Base-by-base conservation (phyloP, 2,113 vertebrate genomes). In the Girardinichthys multiradiatus region DNA sequence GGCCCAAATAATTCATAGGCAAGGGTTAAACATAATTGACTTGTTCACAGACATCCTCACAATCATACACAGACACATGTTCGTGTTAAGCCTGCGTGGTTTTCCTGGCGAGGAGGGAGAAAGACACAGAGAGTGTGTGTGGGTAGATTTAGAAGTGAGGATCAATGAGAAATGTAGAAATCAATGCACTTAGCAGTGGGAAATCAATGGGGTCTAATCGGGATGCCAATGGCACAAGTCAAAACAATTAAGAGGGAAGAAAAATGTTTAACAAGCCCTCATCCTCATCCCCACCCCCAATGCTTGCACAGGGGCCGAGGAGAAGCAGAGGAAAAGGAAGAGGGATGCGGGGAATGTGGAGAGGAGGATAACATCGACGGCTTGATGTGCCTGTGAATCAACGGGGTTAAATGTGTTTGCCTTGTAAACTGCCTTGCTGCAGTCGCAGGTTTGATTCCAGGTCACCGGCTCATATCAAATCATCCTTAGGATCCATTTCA, bases 81-180 rank as follows among this genome's bases (percentile, higher is more conserved):
- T 67, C 68, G 27, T 24, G 68, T 35, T 79, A 63, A 7, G 76
- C 67, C 70, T 26, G 76, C 27, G 21, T 62, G 60, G 57, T 68
- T 79, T 79, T 86, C 64, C 19, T n/a, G 57, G 66, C 80, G 77
- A 74, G 82, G 86, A 76, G 79, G 68, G 77, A 82, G 70, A 84
- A 69, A 78, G 64, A 77, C 67, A 86, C 71, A 76, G 71, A 78
- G 73, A n/a, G 76, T 83, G 86, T 86, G 92, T 92, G 92, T 90
- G 92, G 95, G 95, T 95, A 96, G 96, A 97, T 97, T 97, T 97
- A 97, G 95, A 96, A 95, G 95, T 74, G 31, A 75, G 94, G 96
- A 97, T 97, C 96, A 96, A 97, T 97, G 96, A 95, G 96, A 96
- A 97, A 97, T 96, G 96, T 96, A 96, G 96, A 96, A 97, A 97